phyloP scores from a whole-genome alignment of 2,797 vertebrate genomes.

The Adelosebastes latens region DNA sequence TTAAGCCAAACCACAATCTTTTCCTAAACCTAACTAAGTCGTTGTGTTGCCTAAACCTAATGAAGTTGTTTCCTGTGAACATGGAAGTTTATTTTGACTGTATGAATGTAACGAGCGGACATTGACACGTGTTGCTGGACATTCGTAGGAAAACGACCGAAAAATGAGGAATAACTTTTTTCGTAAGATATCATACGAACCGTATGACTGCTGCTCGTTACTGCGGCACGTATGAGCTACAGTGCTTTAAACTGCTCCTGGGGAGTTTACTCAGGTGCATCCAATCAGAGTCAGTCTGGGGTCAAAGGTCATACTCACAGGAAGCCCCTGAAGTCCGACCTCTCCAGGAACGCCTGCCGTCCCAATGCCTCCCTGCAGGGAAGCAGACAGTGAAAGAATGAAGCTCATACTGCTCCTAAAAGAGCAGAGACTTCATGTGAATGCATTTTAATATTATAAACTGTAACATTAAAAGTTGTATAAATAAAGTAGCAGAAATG shows the following conservation, averaged over 20 bases:
- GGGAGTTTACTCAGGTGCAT: conserved; percentile 51
- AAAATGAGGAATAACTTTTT: too few relatives aligned
- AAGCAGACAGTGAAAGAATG: conserved; percentile 29
- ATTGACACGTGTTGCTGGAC: too few relatives aligned
- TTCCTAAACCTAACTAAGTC: too few relatives aligned
- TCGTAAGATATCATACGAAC: not conserved
- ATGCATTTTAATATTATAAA: not conserved
- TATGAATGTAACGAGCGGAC: too few relatives aligned
- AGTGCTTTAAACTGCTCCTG: not conserved
- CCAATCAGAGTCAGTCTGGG: conserved; percentile 41
- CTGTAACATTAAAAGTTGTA: not conserved
- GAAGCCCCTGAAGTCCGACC: conserved; percentile 91
- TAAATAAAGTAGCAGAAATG: not conserved
- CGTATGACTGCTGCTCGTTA: not conserved
- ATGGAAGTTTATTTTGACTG: too few relatives aligned
- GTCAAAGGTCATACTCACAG: conserved; percentile 87
- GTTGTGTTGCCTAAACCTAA: too few relatives aligned
- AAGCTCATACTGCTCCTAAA: not conserved
- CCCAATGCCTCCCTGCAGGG: conserved; percentile 88
- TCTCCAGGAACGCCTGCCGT: conserved; percentile 92
- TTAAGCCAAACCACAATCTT: too few relatives aligned
- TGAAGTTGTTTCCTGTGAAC: too few relatives aligned
- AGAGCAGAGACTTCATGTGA: not conserved
- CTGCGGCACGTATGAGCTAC: not conserved
- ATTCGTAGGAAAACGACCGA: too few relatives aligned